Percentiles rank a stretch among this genome's conserved stretches.
Conservation (phyloP, 2,888 invertebrate genomes). For the Agrotis segetum region DNA sequence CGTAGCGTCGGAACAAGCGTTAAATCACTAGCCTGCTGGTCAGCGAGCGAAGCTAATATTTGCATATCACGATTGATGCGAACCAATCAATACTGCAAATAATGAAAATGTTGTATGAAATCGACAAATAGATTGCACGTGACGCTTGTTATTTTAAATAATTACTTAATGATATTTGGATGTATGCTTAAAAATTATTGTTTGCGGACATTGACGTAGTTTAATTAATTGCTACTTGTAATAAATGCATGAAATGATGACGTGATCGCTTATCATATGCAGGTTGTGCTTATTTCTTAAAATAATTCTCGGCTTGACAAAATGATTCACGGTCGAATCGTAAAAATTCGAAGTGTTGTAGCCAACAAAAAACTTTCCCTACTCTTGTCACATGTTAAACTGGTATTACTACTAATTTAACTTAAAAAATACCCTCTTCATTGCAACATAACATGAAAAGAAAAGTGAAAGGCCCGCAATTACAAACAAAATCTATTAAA, state of each 20-base stretch:
- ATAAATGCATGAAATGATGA: conserved; percentile 14
- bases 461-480: not conserved
- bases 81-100: conserved; percentile 90
- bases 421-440: not conserved
- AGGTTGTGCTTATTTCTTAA: not conserved
- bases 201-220: conserved; percentile 14
- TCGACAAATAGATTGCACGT: conserved; percentile 82
- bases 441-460: not conserved
- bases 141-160: conserved; percentile 72
- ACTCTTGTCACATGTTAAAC: not conserved
- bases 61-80: conserved; percentile 90
- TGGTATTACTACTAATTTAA: not conserved
- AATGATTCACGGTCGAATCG: not conserved
- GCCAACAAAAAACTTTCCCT: not conserved
- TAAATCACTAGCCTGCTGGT: conserved; percentile 82
- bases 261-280: not conserved
- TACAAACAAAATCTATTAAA: conserved; percentile 16
- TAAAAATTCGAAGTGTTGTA: not conserved
- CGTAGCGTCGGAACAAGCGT: conserved; percentile 84
- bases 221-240: conserved; percentile 37
- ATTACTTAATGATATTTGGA: conserved; percentile 62
- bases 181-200: conserved; percentile 42
- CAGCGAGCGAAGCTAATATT: conserved; percentile 87
- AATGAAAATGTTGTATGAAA: conserved; percentile 86
- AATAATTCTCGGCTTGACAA: not conserved